Percentiles rank a stretch among this genome's conserved stretches.
These are phyloP conservation scores for Drosophila mayaguana DNA, from an alignment of 2,888 invertebrate species.

Conservation along the genomic window DNA sequence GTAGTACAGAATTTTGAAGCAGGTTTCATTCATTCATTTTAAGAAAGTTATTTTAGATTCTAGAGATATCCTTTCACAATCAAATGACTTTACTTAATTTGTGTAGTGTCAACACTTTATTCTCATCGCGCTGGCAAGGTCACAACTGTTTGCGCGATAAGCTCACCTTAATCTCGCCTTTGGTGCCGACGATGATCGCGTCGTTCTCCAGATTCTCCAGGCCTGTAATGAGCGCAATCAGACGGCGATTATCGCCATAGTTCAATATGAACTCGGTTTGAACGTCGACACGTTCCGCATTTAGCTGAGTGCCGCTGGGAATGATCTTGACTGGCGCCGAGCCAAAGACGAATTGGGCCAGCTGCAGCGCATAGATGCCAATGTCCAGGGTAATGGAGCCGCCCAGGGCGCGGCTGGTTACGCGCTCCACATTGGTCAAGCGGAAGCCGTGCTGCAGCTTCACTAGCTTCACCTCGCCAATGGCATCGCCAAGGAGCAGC, in stretches of 20 bases:
- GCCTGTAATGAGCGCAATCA: slow-evolving; percentile 77
- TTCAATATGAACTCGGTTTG: slow-evolving; percentile 72
- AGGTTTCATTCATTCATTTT: too few relatives aligned
- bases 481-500: slow-evolving; percentile 87
- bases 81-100: background rate
- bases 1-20: background rate
- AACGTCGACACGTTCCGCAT: slow-evolving; percentile 89
- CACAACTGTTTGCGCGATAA: background rate
- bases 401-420: slow-evolving; percentile 88
- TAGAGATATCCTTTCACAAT: background rate
- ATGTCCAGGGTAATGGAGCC: slow-evolving; percentile 92
- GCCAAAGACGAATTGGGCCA: slow-evolving; percentile 89
- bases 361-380: slow-evolving; percentile 91
- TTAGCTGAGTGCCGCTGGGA: slow-evolving; percentile 89
- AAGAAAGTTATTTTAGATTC: too few relatives aligned
- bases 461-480: slow-evolving; percentile 90
- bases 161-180: slow-evolving; percentile 83
- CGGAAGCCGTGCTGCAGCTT: slow-evolving; percentile 66
- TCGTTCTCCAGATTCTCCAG: slow-evolving; percentile 72
- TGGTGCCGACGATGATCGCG: slow-evolving; percentile 83
- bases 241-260: slow-evolving; percentile 78
- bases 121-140: background rate
- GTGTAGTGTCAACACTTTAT: too few relatives aligned
- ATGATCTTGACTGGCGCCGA: slow-evolving; percentile 89
- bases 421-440: slow-evolving; percentile 53